Conservation (phyloP, 2,888 invertebrate genomes). For the Acanthopleura granulata region DNA sequence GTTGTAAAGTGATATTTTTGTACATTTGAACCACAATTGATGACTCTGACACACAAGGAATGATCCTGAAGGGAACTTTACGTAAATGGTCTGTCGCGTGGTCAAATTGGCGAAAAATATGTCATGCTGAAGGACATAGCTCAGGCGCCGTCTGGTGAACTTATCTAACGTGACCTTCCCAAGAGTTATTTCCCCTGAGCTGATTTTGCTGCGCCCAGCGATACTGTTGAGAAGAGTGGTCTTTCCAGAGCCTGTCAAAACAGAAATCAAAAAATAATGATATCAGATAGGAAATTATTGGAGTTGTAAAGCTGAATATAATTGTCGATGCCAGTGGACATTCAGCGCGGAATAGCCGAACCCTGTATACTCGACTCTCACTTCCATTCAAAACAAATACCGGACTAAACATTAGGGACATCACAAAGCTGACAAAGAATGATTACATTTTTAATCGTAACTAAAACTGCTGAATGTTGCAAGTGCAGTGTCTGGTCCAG, state of each 20-base stretch:
- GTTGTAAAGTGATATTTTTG: too few species aligned
- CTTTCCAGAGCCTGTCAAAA: constrained; percentile 77
- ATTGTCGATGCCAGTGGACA: too few species aligned
- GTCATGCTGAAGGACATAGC: constrained; percentile 86
- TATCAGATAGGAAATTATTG: background rate
- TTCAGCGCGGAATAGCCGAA: too few species aligned
- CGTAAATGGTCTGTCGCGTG: constrained; percentile 81
- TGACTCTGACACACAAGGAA: constrained; percentile 20
- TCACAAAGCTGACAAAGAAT: too few species aligned
- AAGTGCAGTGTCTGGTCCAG: too few species aligned
- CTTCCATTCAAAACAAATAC: too few species aligned
- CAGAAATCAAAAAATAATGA: background rate
- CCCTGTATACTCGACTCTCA: too few species aligned
- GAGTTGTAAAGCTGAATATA: too few species aligned
- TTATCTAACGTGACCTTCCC: constrained; percentile 78
- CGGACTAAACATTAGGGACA: too few species aligned
- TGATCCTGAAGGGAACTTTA: constrained; percentile 54
- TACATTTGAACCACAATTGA: too few species aligned
- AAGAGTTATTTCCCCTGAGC: constrained; percentile 78
- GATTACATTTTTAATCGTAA: too few species aligned
- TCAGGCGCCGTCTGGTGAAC: constrained; percentile 81
- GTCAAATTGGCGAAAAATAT: constrained; percentile 86
- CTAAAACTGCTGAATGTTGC: too few species aligned
- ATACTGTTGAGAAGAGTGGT: constrained; percentile 83
- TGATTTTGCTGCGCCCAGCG: constrained; percentile 76